phyloP scores from a whole-genome alignment of 1,140 invertebrate species.

The Doryteuthis pealeii region DNA sequence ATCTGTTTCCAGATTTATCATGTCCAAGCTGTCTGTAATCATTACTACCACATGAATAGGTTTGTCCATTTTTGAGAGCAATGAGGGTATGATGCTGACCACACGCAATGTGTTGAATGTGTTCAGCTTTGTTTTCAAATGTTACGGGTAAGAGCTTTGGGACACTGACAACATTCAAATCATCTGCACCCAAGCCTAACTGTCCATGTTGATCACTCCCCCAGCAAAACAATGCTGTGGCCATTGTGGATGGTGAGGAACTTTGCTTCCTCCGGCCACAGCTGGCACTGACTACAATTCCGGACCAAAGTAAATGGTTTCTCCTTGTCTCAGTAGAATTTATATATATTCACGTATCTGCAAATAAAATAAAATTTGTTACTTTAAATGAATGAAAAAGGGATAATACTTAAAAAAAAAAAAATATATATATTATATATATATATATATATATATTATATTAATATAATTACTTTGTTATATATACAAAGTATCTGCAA shows the following conservation, averaged over 20 bases:
- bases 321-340: neutral
- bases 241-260: constrained; percentile 73
- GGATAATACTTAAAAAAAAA: too few relatives aligned
- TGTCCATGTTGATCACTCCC: constrained; percentile 79
- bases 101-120: constrained; percentile 71
- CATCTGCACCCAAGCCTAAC: constrained; percentile 77
- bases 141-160: constrained; percentile 60
- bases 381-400: too few relatives aligned
- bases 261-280: constrained; percentile 74
- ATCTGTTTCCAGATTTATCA: constrained; percentile 53
- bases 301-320: neutral
- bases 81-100: constrained; percentile 76
- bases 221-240: constrained; percentile 64
- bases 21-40: constrained; percentile 82
- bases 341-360: neutral
- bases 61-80: constrained; percentile 72
- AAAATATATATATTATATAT: too few relatives aligned
- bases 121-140: constrained; percentile 19
- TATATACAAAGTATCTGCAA: neutral
- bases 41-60: constrained; percentile 88
- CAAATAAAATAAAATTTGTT: too few relatives aligned
- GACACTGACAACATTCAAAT: constrained; percentile 71
- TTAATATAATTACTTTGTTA: too few relatives aligned
- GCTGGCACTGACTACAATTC: neutral
- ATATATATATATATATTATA: too few relatives aligned